Conservation (phyloP, 2,113 vertebrate genomes). For the Thalassarche chlororhynchos region DNA sequence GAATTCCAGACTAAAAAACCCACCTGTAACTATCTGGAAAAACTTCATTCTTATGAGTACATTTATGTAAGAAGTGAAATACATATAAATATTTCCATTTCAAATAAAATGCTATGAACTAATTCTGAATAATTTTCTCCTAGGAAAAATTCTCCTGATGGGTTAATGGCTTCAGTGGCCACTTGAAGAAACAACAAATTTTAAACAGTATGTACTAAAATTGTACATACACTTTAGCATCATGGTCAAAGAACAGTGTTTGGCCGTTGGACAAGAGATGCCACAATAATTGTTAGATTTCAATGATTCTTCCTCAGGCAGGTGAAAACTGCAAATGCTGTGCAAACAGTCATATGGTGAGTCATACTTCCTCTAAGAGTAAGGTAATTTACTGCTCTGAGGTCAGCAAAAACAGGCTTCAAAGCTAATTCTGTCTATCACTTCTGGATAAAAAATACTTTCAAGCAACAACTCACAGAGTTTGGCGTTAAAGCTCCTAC, state of each 20-base stretch:
- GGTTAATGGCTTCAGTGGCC: not conserved
- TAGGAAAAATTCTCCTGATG: not conserved
- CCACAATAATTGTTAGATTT: not conserved
- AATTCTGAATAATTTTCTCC: not conserved
- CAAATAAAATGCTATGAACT: not conserved
- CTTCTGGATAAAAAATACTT: not conserved
- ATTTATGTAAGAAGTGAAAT: not conserved
- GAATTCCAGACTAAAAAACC: not conserved
- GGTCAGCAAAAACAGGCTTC: constrained; percentile 32
- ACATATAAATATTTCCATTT: not conserved
- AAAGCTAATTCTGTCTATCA: constrained; percentile 27
- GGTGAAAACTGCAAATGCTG: not conserved
- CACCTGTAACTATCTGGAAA: not conserved
- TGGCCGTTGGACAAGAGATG: not conserved
- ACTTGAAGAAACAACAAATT: not conserved
- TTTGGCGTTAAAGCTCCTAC: not conserved
- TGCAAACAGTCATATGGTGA: not conserved
- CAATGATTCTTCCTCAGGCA: not conserved
- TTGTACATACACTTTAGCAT: not conserved
- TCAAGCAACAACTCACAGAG: not conserved
- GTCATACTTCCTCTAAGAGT: not conserved
- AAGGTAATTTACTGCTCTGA: constrained; percentile 10
- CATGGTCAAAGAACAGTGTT: not conserved
- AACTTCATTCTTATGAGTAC: not conserved
- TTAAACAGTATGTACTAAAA: not conserved